phyloP scores from a whole-genome alignment of 1,140 invertebrate species.

The Halictus rubicundus region DNA sequence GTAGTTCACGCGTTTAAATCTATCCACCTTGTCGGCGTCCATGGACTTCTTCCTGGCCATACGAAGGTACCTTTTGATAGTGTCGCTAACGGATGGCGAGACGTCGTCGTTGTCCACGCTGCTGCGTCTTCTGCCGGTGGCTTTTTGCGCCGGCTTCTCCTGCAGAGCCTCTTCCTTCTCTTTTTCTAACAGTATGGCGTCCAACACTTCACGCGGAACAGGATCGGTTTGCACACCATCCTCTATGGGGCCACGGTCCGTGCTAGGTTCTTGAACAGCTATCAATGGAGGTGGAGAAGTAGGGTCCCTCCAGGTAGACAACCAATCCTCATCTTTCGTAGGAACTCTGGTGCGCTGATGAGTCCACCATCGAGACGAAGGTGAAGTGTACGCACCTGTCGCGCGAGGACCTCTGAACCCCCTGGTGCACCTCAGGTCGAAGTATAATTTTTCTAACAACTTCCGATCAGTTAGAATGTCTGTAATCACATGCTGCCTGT shows the following conservation, averaged over 20 bases:
- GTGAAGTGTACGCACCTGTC: conserved; percentile 75
- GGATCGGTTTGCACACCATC: conserved; percentile 84
- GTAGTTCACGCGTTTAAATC: conserved; percentile 93
- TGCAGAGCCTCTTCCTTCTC: conserved; percentile 68
- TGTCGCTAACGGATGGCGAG: conserved; percentile 91
- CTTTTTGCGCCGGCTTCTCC: conserved; percentile 66
- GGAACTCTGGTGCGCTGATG: conserved; percentile 74
- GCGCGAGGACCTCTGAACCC: conserved; percentile 83
- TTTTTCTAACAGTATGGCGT: conserved; percentile 71
- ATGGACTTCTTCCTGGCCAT: conserved; percentile 93
- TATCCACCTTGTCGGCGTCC: conserved; percentile 88
- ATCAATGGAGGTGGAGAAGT: conserved; percentile 85
- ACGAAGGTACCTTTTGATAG: conserved; percentile 89
- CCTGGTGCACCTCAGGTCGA: conserved; percentile 86
- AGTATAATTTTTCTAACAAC: conserved; percentile 86
- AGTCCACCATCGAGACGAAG: conserved; percentile 73
- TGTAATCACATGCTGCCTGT: conserved; percentile 85
- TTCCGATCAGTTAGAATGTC: conserved; percentile 87
- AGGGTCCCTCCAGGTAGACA: conserved; percentile 64
- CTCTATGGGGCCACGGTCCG: conserved; percentile 78
- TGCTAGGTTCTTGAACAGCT: conserved; percentile 84
- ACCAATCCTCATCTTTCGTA: conserved; percentile 34
- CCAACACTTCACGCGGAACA: conserved; percentile 81
- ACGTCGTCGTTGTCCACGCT: conserved; percentile 91
- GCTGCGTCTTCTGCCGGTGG: conserved; percentile 82